Evolutionary conservation across 2,888 invertebrate species (phyloP).

Genomic region (Microplitis deprimator): DNA sequence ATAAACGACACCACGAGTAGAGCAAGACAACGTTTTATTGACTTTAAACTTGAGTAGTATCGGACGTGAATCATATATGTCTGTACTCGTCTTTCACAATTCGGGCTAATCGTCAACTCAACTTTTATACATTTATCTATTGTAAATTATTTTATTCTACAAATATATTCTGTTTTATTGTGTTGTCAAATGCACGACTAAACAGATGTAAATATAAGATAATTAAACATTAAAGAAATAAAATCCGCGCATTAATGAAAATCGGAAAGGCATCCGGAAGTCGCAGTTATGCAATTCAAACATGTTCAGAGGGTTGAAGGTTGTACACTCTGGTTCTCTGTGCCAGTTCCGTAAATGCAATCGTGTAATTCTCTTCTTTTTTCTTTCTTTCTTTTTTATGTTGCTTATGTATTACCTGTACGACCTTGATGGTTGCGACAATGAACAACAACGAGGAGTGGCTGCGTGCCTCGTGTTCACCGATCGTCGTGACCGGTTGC

Average conservation of each 20-base stretch:
- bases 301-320: constrained; percentile 48
- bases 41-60: constrained; percentile 30
- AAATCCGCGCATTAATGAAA: not conserved
- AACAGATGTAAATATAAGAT: too few species aligned
- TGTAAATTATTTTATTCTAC: not conserved
- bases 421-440: constrained; percentile 49
- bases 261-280: constrained; percentile 43
- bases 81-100: constrained; percentile 12
- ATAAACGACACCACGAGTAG: not conserved
- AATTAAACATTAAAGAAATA: not conserved
- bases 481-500: constrained; percentile 23
- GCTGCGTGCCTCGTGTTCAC: constrained; percentile 35
- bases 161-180: too few species aligned
- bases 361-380: constrained; percentile 44
- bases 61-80: constrained; percentile 30
- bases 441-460: constrained; percentile 43
- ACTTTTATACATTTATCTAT: not conserved
- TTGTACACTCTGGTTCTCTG: constrained; percentile 43
- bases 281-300: constrained; percentile 41
- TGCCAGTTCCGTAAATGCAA: constrained; percentile 47
- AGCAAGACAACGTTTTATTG: constrained; percentile 39
- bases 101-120: constrained; percentile 4
- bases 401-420: constrained; percentile 16
- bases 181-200: too few species aligned
- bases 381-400: constrained; percentile 47